phyloP scores from a whole-genome alignment of 2,113 vertebrate genomes.

The Equus przewalskii region DNA sequence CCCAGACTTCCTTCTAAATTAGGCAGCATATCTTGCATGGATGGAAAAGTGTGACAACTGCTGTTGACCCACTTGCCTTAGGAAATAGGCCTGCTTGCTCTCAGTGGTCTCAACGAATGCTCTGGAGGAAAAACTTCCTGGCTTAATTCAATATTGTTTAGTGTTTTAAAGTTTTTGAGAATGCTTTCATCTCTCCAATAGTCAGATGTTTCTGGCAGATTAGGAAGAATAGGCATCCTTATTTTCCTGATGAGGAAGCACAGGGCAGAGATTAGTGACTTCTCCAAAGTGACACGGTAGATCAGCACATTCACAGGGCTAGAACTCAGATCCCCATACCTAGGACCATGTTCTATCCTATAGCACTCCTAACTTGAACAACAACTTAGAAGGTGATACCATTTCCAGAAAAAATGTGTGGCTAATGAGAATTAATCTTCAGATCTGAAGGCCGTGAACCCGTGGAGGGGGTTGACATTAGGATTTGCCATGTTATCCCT shows the following conservation, averaged over 20 bases:
- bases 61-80: neutral
- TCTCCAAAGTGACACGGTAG: neutral
- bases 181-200: neutral
- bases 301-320: neutral
- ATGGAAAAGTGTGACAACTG: conserved; percentile 51
- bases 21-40: conserved; percentile 44
- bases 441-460: neutral
- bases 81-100: conserved; percentile 10
- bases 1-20: conserved; percentile 50
- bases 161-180: neutral
- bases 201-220: neutral
- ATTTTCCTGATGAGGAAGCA: neutral
- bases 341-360: neutral
- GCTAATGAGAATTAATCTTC: neutral
- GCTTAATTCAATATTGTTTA: neutral
- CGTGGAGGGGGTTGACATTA: neutral
- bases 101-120: neutral
- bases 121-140: conserved; percentile 24
- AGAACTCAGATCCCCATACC: neutral
- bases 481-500: neutral
- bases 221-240: neutral
- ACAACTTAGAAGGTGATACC: neutral
- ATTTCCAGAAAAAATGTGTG: neutral
- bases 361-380: neutral
- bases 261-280: neutral